These are phyloP conservation scores for Amblyteles armatorius DNA, from an alignment of 2,888 invertebrate genomes.

Conservation along the genomic window DNA sequence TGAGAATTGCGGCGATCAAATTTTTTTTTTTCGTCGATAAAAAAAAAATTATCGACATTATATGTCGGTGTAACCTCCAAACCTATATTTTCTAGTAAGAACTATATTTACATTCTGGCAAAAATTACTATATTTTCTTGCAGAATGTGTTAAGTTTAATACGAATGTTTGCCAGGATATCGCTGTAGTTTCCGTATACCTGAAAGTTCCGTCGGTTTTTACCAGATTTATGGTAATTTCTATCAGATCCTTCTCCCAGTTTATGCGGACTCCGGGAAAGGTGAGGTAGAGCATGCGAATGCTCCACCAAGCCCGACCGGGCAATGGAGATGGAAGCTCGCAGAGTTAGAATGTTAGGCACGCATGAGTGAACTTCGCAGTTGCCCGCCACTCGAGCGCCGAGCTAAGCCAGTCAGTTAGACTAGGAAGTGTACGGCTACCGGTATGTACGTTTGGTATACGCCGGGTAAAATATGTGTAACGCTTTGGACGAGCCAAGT, in stretches of 20 bases:
- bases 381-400: conserved; percentile 33
- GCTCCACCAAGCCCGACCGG: conserved; percentile 28
- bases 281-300: conserved; percentile 35
- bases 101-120: no score
- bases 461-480: conserved; percentile 46
- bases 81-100: no score
- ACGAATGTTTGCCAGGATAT: neutral
- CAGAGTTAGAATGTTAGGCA: conserved; percentile 56
- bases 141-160: neutral
- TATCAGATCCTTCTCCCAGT: no score
- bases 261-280: neutral
- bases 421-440: conserved; percentile 8
- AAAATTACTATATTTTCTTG: no score
- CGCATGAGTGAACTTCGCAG: conserved; percentile 56
- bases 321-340: conserved; percentile 53
- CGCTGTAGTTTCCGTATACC: no score
- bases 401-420: neutral
- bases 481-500: conserved; percentile 38
- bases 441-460: neutral
- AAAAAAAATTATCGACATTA: no score
- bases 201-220: no score
- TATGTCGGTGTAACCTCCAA: no score
- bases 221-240: no score
- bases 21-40: no score
- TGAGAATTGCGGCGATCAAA: no score